Conservation (phyloP, 2,888 invertebrate genomes). For the Watsonalla cultraria region DNA sequence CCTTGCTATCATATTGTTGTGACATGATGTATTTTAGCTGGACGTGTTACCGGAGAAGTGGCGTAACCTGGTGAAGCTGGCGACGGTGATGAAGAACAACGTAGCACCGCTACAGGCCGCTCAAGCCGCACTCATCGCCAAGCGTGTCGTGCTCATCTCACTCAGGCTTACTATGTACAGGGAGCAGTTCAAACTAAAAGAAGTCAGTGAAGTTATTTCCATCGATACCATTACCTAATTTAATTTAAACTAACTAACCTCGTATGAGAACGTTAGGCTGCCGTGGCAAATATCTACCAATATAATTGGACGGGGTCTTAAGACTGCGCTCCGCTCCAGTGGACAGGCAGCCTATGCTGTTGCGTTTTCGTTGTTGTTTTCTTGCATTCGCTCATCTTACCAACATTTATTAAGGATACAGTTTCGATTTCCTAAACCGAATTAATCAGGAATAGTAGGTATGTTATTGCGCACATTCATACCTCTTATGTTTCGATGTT, state of each 20-base stretch:
- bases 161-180: constrained; percentile 87
- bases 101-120: constrained; percentile 93
- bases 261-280: neutral
- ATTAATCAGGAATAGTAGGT: too few relatives aligned
- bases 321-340: too few relatives aligned
- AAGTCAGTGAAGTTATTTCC: constrained; percentile 30
- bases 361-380: too few relatives aligned
- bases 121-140: constrained; percentile 92
- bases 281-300: neutral
- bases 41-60: constrained; percentile 93
- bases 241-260: neutral
- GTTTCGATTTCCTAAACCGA: too few relatives aligned
- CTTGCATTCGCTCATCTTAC: too few relatives aligned
- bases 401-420: too few relatives aligned
- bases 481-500: too few relatives aligned
- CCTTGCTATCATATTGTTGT: too few relatives aligned
- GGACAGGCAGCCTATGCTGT: too few relatives aligned
- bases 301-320: too few relatives aligned
- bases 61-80: constrained; percentile 90
- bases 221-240: neutral
- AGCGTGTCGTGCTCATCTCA: constrained; percentile 89
- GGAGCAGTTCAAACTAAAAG: constrained; percentile 82
- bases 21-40: constrained; percentile 44
- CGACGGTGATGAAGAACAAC: constrained; percentile 89
- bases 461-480: too few relatives aligned